phyloP scores from a whole-genome alignment of 2,797 vertebrate genomes.

The Falco novaeseelandiae region DNA sequence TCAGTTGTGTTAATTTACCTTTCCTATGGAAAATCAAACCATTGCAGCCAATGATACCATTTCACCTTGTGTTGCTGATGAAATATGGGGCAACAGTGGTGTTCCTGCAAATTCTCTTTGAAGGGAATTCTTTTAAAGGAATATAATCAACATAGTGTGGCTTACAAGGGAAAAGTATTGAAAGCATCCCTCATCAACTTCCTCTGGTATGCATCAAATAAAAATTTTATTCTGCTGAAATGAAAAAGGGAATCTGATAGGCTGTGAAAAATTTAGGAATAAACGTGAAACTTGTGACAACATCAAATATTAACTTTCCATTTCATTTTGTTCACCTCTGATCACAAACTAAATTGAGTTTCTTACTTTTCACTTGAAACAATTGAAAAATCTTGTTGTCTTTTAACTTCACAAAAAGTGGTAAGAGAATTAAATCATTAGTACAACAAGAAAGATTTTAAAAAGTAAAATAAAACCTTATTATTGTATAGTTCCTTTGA shows the following conservation, averaged over 20 bases:
- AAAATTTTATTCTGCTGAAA: neutral
- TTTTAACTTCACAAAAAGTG: neutral
- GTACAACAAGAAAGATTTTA: neutral
- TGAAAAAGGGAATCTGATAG: neutral
- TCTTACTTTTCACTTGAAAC: neutral
- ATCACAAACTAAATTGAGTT: neutral
- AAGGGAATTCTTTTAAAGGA: neutral
- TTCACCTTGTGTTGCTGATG: neutral
- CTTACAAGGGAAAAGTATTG: neutral
- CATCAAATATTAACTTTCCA: neutral
- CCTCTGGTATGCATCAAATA: neutral
- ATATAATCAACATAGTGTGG: neutral
- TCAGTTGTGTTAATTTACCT: neutral
- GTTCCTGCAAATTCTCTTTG: neutral
- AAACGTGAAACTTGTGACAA: neutral
- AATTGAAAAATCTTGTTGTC: neutral
- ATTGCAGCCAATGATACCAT: neutral
- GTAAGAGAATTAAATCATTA: neutral
- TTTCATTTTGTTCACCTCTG: neutral
- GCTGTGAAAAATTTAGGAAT: neutral
- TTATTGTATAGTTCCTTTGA: neutral
- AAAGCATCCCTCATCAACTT: neutral
- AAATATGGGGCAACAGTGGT: neutral
- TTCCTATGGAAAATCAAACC: neutral
- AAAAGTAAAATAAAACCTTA: neutral